A percentile compares a stretch with the other conserved stretches of the same genome.
Evolutionary conservation across 1,140 invertebrate species (phyloP).

Genomic region (Leptinotarsa undecemlineata): DNA sequence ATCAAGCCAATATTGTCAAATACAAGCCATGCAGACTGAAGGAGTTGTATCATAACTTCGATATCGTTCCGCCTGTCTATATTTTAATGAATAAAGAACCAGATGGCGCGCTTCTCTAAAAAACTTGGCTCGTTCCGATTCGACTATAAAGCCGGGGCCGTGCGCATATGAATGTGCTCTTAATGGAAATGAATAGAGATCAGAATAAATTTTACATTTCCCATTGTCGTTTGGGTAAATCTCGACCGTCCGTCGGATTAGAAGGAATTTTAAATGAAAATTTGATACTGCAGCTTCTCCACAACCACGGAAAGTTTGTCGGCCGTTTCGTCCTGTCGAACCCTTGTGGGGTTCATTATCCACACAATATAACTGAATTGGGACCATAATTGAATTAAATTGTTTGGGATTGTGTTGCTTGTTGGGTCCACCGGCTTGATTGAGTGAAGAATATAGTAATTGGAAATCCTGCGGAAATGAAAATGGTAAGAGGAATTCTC

Average conservation of each 20-base stretch:
- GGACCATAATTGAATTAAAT: conserved; percentile 19
- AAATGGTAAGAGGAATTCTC: too few species aligned
- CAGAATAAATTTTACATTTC: conserved; percentile 26
- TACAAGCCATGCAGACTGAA: not conserved
- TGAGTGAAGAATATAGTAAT: not conserved
- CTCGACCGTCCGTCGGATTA: not conserved
- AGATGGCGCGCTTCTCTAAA: not conserved
- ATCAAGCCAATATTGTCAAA: not conserved
- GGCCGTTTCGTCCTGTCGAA: conserved; percentile 14
- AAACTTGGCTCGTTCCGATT: not conserved
- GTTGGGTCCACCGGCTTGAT: not conserved
- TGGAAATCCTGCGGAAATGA: too few species aligned
- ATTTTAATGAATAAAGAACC: conserved; percentile 6
- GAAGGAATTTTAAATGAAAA: conserved; percentile 20
- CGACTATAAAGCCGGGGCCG: not conserved
- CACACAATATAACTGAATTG: conserved; percentile 22
- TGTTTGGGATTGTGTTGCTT: conserved; percentile 17
- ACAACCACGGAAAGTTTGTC: conserved; percentile 16
- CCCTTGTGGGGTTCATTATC: conserved; percentile 21
- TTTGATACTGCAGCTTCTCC: conserved; percentile 15
- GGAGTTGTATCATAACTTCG: not conserved
- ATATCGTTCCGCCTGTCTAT: not conserved
- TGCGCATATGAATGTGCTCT: conserved; percentile 24
- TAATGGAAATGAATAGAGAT: conserved; percentile 27
- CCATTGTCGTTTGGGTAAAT: conserved; percentile 8